phyloP scores from a whole-genome alignment of 2,888 invertebrate genomes.

The Acanthosepion pharaonis region DNA sequence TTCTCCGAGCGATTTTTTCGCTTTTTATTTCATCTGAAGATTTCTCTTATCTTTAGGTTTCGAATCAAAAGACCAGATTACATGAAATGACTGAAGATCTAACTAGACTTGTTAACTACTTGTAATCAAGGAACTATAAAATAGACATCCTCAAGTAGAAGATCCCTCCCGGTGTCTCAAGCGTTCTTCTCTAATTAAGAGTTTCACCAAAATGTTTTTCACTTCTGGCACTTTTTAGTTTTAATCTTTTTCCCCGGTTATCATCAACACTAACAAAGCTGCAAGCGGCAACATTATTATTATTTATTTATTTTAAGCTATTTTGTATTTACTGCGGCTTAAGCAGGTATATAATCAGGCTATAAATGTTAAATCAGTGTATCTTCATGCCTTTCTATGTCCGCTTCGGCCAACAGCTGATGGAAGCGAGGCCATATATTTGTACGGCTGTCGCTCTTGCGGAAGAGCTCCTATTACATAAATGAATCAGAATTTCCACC shows the following conservation, averaged over 20 bases:
- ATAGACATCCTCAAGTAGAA: neutral
- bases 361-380: neutral
- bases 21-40: neutral
- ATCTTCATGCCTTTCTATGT: neutral
- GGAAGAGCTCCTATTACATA: neutral
- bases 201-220: neutral
- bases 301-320: neutral
- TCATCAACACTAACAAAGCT: neutral
- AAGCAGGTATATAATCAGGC: neutral
- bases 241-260: neutral
- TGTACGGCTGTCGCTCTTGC: neutral
- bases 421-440: neutral
- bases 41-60: too few relatives aligned
- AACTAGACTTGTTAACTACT: neutral
- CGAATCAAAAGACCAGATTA: neutral
- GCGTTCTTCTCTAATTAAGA: neutral
- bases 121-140: neutral
- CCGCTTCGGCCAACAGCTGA: neutral
- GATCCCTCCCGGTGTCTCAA: neutral
- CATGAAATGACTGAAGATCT: neutral
- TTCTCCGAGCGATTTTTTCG: neutral
- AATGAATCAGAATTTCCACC: conserved; percentile 21
- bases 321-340: neutral
- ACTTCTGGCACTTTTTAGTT: neutral
- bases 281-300: neutral